Conservation (phyloP, 2,113 vertebrate species). For the Reinhardtius hippoglossoides region DNA sequence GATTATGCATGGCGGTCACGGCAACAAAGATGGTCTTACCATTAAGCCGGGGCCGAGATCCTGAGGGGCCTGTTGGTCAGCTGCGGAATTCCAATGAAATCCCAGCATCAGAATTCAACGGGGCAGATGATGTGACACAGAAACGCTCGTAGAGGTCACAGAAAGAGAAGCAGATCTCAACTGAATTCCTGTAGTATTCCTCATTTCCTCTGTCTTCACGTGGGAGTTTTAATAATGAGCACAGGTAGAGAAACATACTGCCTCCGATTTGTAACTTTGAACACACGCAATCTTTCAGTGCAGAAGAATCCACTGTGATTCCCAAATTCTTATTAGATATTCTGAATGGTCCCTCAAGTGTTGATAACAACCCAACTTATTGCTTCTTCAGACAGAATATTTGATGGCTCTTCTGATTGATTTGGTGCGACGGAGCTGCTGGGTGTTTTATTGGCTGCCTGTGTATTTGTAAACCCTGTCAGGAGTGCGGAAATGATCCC, state of each 20-base stretch:
- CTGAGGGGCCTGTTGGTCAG: constrained; percentile 19
- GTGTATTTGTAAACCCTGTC: constrained; percentile 16
- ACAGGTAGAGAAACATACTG: not conserved
- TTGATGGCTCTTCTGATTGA: constrained; percentile 10
- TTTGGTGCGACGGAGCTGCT: not conserved
- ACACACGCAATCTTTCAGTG: not conserved
- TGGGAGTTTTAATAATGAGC: constrained; percentile 10
- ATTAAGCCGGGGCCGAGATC: not conserved
- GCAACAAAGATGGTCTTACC: constrained; percentile 32
- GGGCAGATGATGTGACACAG: not conserved
- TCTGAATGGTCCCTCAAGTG: not conserved
- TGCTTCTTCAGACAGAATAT: not conserved
- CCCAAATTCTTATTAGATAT: not conserved
- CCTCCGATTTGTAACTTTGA: constrained; percentile 13
- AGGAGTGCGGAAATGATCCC: constrained; percentile 22
- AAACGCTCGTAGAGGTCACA: constrained; percentile 10
- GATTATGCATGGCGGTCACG: constrained; percentile 55
- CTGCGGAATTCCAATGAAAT: constrained; percentile 55
- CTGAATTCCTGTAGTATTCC: constrained; percentile 3
- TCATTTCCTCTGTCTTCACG: constrained; percentile 5
- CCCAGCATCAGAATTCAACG: constrained; percentile 51
- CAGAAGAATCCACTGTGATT: not conserved
- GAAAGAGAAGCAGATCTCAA: not conserved
- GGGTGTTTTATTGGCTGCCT: not conserved
- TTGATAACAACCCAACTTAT: constrained; percentile 1